Evolutionary conservation across 2,888 invertebrate species (phyloP).

Genomic region (Minunthozetes semirufus): DNA sequence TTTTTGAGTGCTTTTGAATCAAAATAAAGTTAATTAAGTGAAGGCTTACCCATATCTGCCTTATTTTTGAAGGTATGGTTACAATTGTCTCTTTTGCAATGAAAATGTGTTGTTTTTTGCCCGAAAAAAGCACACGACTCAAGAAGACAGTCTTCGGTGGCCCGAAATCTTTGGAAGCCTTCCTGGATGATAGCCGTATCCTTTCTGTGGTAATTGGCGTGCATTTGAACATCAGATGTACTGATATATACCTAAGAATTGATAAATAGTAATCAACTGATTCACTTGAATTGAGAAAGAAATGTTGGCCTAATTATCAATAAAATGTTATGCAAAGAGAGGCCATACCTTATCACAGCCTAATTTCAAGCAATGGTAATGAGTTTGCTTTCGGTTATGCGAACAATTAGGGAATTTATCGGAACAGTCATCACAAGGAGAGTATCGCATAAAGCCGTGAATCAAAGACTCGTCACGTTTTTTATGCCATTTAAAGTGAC

Average conservation of each 20-base stretch:
- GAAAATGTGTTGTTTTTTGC: constrained; percentile 94
- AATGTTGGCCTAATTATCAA: constrained; percentile 3
- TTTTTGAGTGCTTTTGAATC: neutral
- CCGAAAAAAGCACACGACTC: constrained; percentile 85
- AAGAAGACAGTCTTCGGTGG: constrained; percentile 89
- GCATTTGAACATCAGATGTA: constrained; percentile 98
- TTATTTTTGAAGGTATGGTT: constrained; percentile 97
- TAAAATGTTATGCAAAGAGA: neutral
- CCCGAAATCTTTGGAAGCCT: constrained; percentile 91
- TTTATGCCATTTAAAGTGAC: constrained; percentile 99
- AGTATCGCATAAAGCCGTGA: constrained; percentile 89
- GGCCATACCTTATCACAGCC: constrained; percentile 56
- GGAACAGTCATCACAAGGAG: constrained; percentile 88
- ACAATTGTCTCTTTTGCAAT: constrained; percentile 83
- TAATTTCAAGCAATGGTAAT: constrained; percentile 89
- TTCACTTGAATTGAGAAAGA: neutral
- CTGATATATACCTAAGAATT: constrained; percentile 74
- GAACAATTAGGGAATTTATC: constrained; percentile 74
- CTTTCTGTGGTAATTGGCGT: constrained; percentile 95
- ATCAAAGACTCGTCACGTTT: constrained; percentile 93
- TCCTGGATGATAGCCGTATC: constrained; percentile 96
- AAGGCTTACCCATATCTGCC: constrained; percentile 89
- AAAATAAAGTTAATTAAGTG: neutral
- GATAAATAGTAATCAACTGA: neutral
- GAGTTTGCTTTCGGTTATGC: constrained; percentile 88